A percentile compares a stretch with the other conserved stretches of the same genome.
Evolutionary conservation across 2,888 invertebrate species (phyloP).

Genomic region (Drosophila multiciliata): DNA sequence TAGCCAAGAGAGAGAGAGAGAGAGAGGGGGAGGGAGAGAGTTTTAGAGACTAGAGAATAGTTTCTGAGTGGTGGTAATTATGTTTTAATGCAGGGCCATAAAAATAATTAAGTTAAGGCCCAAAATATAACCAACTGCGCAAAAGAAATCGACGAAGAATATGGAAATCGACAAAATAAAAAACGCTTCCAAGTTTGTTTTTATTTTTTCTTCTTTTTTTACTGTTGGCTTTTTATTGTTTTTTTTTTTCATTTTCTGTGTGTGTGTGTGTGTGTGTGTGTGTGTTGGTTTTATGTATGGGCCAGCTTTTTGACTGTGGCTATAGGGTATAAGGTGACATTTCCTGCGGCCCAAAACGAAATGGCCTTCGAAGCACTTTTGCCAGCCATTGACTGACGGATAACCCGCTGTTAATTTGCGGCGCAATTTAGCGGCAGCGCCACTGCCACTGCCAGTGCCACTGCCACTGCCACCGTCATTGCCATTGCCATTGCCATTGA

Average conservation of each 20-base stretch:
- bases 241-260: constrained; percentile 4
- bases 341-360: constrained; percentile 59
- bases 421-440: constrained; percentile 29
- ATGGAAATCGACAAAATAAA: constrained; percentile 37
- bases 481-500: constrained; percentile 31
- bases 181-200: constrained; percentile 40
- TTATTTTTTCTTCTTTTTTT: background rate
- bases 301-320: constrained; percentile 25
- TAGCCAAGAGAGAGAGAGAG: background rate
- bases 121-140: constrained; percentile 54
- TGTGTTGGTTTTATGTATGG: background rate
- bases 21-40: background rate
- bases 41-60: constrained; percentile 5
- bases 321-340: constrained; percentile 70
- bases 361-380: constrained; percentile 72
- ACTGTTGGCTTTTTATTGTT: constrained; percentile 4
- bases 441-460: constrained; percentile 24
- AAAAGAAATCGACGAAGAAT: constrained; percentile 48
- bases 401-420: constrained; percentile 38
- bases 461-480: background rate
- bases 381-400: constrained; percentile 38
- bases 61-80: constrained; percentile 43
- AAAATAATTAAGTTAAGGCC: constrained; percentile 24
- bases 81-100: constrained; percentile 38
- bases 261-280: constrained; percentile 15